Conservation (phyloP, 2,797 vertebrate genomes). For the Cossypha heuglini region DNA sequence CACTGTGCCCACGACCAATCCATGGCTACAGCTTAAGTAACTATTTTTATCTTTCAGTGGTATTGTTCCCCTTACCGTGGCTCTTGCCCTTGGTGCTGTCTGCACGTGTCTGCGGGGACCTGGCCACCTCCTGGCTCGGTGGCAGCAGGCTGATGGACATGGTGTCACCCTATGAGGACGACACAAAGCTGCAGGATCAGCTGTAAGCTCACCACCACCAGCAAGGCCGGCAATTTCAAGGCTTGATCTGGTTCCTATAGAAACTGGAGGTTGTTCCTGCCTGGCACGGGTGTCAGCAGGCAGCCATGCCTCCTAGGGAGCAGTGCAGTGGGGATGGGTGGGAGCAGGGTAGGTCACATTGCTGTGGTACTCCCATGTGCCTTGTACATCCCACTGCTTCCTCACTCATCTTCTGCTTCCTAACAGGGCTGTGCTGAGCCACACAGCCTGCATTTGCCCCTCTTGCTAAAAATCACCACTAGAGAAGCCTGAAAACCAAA, state of each 20-base stretch:
- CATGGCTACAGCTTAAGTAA: not conserved
- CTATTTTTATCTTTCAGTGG: not conserved
- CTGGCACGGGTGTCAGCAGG: not conserved
- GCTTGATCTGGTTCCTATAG: slow-evolving; percentile 36
- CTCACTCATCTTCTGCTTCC: accelerated
- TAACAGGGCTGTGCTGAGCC: accelerated
- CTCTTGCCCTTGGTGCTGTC: not conserved
- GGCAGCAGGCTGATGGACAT: not conserved
- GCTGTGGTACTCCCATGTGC: accelerated
- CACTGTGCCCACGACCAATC: accelerated
- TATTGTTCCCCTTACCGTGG: not conserved
- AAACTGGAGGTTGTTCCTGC: not conserved
- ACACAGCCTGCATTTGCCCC: not conserved
- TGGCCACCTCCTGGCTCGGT: accelerated
- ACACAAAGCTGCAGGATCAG: not conserved
- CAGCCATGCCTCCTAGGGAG: not conserved
- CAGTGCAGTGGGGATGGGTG: not conserved
- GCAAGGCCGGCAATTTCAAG: not conserved
- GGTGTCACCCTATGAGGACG: not conserved
- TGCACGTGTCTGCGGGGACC: accelerated
- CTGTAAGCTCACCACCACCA: not conserved
- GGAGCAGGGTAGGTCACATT: accelerated
- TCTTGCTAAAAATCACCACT: not conserved
- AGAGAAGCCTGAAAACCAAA: not conserved
- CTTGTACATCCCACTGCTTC: not conserved